A percentile compares a stretch with the other conserved stretches of the same genome.
Conservation (phyloP, 2,888 invertebrate genomes). For the Polydrusus cervinus region DNA sequence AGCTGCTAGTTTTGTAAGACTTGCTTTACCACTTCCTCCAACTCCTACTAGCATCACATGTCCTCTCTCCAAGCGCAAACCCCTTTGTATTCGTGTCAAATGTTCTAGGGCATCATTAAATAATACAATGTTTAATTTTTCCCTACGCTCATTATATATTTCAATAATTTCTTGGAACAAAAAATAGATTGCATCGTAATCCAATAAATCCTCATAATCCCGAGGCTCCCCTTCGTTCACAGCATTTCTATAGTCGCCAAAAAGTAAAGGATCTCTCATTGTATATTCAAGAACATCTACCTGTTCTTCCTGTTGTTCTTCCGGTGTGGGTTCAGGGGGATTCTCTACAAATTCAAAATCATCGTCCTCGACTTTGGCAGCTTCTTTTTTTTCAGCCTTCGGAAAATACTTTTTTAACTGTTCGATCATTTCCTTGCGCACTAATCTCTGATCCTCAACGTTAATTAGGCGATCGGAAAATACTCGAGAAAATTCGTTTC, state of each 20-base stretch:
- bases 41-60: conserved; percentile 91
- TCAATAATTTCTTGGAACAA: conserved; percentile 93
- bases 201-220: conserved; percentile 91
- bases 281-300: conserved; percentile 77
- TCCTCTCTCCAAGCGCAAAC: conserved; percentile 87
- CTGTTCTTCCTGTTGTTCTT: conserved; percentile 66
- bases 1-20: conserved; percentile 84
- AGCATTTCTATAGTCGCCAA: conserved; percentile 91
- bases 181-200: conserved; percentile 91
- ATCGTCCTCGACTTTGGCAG: conserved; percentile 54
- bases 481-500: conserved; percentile 91
- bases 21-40: conserved; percentile 92
- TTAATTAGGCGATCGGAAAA: conserved; percentile 90
- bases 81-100: conserved; percentile 89
- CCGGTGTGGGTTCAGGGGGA: conserved; percentile 49
- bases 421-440: conserved; percentile 76
- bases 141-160: conserved; percentile 86
- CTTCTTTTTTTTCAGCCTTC: conserved; percentile 70
- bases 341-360: conserved; percentile 57
- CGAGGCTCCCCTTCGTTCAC: conserved; percentile 85
- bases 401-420: conserved; percentile 78
- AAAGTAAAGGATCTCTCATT: conserved; percentile 87
- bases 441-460: conserved; percentile 77
- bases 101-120: conserved; percentile 96
- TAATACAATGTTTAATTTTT: conserved; percentile 86